These are phyloP conservation scores for Pardalotus punctatus DNA, from an alignment of 2,113 vertebrate species.

Conservation along the genomic window DNA sequence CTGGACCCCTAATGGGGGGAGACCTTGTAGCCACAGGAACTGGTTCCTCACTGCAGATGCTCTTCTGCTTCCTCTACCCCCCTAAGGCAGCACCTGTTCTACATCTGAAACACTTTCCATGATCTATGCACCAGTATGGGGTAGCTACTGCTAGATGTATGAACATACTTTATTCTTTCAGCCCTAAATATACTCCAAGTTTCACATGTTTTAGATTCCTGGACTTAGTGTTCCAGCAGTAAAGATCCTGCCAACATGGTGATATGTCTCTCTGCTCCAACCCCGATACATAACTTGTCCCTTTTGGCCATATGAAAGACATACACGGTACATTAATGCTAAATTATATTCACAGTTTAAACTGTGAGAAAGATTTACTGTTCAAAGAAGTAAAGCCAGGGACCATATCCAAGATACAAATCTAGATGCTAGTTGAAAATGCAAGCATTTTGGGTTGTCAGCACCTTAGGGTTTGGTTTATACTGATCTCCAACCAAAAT, in stretches of 20 bases:
- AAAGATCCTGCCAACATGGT: background rate
- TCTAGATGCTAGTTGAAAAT: slow-evolving; percentile 26
- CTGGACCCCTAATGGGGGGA: background rate
- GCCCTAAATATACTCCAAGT: slow-evolving; percentile 1
- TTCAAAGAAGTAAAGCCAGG: slow-evolving; percentile 32
- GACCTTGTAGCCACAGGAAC: background rate
- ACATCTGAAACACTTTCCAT: background rate
- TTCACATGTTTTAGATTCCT: background rate
- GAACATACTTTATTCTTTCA: background rate
- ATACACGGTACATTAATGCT: slow-evolving; percentile 33
- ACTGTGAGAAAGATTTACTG: slow-evolving; percentile 44
- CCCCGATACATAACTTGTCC: slow-evolving; percentile 14
- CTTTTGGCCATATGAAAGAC: slow-evolving; percentile 33
- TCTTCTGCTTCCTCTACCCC: background rate
- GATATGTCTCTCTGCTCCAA: slow-evolving; percentile 17
- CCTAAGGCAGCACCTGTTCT: background rate
- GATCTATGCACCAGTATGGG: background rate
- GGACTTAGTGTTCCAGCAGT: background rate
- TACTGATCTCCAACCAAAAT: slow-evolving; percentile 41
- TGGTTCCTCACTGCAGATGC: background rate
- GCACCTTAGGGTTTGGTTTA: slow-evolving; percentile 35
- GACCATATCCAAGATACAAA: slow-evolving; percentile 43
- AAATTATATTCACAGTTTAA: slow-evolving; percentile 58
- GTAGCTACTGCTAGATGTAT: background rate
- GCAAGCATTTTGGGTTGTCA: slow-evolving; percentile 22